Percentiles rank a stretch among this genome's conserved stretches.
Evolutionary conservation across 2,797 vertebrate genomes (phyloP).

Genomic region (Falco columbarius): DNA sequence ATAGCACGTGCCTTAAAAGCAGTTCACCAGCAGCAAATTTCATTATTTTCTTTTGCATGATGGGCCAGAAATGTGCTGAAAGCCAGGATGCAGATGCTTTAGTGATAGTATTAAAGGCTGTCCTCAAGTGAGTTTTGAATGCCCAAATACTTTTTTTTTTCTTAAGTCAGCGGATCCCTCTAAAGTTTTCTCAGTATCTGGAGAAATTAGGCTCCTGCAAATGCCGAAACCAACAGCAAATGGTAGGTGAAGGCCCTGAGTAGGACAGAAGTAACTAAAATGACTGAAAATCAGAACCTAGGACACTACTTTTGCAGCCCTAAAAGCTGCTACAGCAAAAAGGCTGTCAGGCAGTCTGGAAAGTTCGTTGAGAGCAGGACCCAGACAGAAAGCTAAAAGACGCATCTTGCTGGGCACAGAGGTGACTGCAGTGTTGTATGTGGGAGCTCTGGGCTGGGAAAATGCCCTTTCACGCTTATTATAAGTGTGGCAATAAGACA

Average conservation of each 20-base stretch:
- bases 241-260: fast-evolving
- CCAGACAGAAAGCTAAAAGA: not conserved
- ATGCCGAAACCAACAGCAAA: not conserved
- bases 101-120: not conserved
- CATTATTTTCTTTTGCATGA: not conserved
- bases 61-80: not conserved
- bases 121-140: not conserved
- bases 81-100: not conserved
- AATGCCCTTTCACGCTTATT: not conserved
- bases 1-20: not conserved
- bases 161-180: not conserved
- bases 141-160: not conserved
- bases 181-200: not conserved
- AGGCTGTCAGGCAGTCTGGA: not conserved
- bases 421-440: not conserved
- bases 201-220: not conserved
- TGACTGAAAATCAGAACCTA: not conserved
- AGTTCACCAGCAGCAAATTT: not conserved
- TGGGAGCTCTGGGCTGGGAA: not conserved
- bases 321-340: not conserved
- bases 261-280: not conserved
- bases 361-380: not conserved
- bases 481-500: not conserved
- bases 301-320: not conserved
- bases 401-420: not conserved